Base-by-base conservation (phyloP, 2,797 vertebrate genomes). In the Zenarchopterus dispar region DNA sequence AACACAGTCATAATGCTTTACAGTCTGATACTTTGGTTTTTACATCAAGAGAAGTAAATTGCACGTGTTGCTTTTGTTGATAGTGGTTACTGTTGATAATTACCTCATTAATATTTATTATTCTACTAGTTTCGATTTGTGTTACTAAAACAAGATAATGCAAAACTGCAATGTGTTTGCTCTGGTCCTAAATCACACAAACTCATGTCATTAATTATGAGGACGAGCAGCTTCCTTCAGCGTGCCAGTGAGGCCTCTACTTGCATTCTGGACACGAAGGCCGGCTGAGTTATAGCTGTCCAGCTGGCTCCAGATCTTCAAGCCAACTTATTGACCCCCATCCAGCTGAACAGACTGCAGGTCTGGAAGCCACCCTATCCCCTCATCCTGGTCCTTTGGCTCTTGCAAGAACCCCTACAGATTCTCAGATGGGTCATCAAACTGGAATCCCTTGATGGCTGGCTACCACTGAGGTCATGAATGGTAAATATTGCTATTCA, bases 351-450 rank as follows among this genome's bases (percentile, higher is more conserved):
- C 85, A 84, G 88, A 85, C 73, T 64, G 56, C 55, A 59, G 78
- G 50, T 56, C 81, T 81, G 72, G 81, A 80, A 78, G 86, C 84
- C 84, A 75, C 88, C 65, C 51, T 73, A 36, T 6, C 63, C 63
- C 63, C 63, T 77, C 70, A 50, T 51, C 59, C 63, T 23, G 68
- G 52, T 69, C 74, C 66, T 82, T 67, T 86, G 87, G 80, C 80
- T 84, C 62, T 73, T 75, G 53, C 56, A 39, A 67, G 79, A 78
- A 73, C 79, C 79, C 73, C 50, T 51, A 54, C 81, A 78, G 83
- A 85, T 82, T 56, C 84, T 90, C 85, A 89, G 89, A 91, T 81
- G 88, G 85, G 80, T 86, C 84, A 89, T 89, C 90, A 91, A 91
- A 91, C 86, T 84, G 84, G 81, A 84, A 70, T 57, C 80, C 39